Conservation (phyloP, 2,113 vertebrate species). For the Ploceus nigricollis region DNA sequence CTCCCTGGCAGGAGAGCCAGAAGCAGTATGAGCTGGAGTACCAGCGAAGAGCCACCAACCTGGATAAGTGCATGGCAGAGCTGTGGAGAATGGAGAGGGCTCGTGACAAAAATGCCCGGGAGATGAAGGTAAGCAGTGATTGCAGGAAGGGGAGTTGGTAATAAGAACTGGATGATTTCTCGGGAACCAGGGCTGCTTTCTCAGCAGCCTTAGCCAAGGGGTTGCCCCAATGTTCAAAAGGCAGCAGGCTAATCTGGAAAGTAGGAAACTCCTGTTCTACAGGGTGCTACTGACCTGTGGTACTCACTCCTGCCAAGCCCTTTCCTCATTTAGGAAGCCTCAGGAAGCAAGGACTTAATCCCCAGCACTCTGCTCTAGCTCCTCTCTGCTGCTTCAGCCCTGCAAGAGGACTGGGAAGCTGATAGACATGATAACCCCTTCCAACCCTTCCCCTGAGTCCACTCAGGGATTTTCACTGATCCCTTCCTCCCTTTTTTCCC, state of each 20-base stretch:
- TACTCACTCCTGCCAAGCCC: background rate
- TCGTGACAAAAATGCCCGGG: slow-evolving; percentile 71
- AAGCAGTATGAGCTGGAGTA: slow-evolving; percentile 87
- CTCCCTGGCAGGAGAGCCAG: slow-evolving; percentile 78
- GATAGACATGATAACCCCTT: rapidly evolving
- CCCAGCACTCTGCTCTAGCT: background rate
- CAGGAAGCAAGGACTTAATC: background rate
- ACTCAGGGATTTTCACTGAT: background rate
- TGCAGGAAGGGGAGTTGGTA: background rate
- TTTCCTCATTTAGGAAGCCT: background rate
- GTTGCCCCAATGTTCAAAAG: background rate
- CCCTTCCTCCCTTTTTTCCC: background rate
- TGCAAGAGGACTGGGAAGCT: background rate
- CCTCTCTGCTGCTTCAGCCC: background rate
- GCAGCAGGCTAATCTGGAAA: background rate
- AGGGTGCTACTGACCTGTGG: background rate
- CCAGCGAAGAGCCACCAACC: slow-evolving; percentile 71
- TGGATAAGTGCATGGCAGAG: slow-evolving; percentile 80
- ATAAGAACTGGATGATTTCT: background rate
- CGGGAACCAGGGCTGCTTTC: background rate
- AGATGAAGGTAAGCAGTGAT: slow-evolving; percentile 73
- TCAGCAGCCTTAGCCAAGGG: background rate
- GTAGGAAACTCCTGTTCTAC: background rate
- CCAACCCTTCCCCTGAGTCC: background rate
- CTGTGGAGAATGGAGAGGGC: slow-evolving; percentile 83